Base-by-base conservation (phyloP, 2,888 invertebrate genomes). In the Dugesia japonica region DNA sequence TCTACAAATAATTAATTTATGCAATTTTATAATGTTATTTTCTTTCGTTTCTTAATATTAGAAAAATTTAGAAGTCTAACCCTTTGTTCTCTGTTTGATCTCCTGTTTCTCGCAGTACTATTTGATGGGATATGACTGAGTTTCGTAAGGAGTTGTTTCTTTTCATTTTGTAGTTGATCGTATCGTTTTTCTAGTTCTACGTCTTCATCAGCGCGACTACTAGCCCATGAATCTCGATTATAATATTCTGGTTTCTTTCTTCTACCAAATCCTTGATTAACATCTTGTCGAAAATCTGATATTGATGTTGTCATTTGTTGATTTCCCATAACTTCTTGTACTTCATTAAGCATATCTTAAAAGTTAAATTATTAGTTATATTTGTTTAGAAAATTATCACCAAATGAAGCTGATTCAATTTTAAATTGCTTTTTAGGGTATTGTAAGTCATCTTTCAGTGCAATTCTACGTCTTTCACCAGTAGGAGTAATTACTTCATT, bases 171-270 rank as follows among this genome's bases (percentile, higher is more conserved):
- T 20, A 76, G 27, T 74, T 76, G 73, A 76, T 76, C 76, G 27
- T 76, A 76, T n/a, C 76, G 76, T 28, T 26, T 56, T 33, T 76
- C 76, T 26, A 76, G 28, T n/a, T 76, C 80, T 42, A 28, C 23
- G 26, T 38, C 9, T 17, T 38, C 26, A 42, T 73, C 15, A 13
- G 7, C 56, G 7, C 56, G n/a, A 20, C 23, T 56, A 56, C 23
- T 56, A n/a, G 56, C 56, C 56, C 56, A 56, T 13, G 56, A 20
- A 56, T 56, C 56, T 20, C 23, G 4, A 56, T 56, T 56, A n/a
- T 20, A 56, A n/a, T 56, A 56, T n/a, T 56, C 56, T 56, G 56
- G 56, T 56, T 56, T 56, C n/a, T 56, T 56, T 56, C 23, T 56
- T 20, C 56, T n/a, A 13, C 23, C 23, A n/a, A 56, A 13, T 13